phyloP scores from a whole-genome alignment of 2,797 vertebrate genomes.

The Lagocephalus sceleratus region DNA sequence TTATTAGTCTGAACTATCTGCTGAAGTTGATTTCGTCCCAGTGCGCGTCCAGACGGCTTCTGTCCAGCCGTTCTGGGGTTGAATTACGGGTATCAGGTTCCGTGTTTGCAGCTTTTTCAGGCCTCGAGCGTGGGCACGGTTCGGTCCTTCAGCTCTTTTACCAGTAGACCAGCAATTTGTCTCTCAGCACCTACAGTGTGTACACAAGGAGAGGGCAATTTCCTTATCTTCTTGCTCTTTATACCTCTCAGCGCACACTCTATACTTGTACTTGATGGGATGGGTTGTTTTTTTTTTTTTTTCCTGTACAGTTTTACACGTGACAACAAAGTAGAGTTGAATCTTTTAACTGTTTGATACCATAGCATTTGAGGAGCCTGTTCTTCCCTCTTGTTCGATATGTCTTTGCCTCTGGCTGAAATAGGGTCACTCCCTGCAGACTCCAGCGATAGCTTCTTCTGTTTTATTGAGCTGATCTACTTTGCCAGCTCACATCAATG shows the following conservation, averaged over 20 bases:
- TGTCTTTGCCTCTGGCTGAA: slow-evolving; percentile 8
- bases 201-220: slow-evolving; percentile 40
- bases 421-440: slow-evolving; percentile 9
- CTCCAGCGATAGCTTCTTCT: slow-evolving; percentile 10
- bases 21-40: slow-evolving; percentile 14
- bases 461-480: slow-evolving; percentile 3
- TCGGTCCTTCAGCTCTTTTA: slow-evolving; percentile 46
- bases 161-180: slow-evolving; percentile 42
- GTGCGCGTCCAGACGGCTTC: slow-evolving; percentile 11
- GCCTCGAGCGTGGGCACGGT: slow-evolving; percentile 32
- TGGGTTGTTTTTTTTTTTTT: background rate
- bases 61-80: slow-evolving; percentile 10
- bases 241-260: slow-evolving; percentile 28
- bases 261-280: slow-evolving; percentile 4
- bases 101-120: slow-evolving; percentile 34
- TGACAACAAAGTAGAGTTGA: slow-evolving; percentile 18
- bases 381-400: slow-evolving; percentile 6
- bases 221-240: slow-evolving; percentile 43
- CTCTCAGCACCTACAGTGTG: slow-evolving; percentile 36
- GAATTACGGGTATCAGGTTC: slow-evolving; percentile 3
- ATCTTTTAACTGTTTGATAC: slow-evolving; percentile 15
- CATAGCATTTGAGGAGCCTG: background rate
- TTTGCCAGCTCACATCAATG: background rate
- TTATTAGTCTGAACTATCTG: slow-evolving; percentile 1
- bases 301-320: slow-evolving; percentile 8